A percentile compares a stretch with the other conserved stretches of the same genome.
phyloP scores from a whole-genome alignment of 2,888 invertebrate genomes.

The Cosmia pyralina region DNA sequence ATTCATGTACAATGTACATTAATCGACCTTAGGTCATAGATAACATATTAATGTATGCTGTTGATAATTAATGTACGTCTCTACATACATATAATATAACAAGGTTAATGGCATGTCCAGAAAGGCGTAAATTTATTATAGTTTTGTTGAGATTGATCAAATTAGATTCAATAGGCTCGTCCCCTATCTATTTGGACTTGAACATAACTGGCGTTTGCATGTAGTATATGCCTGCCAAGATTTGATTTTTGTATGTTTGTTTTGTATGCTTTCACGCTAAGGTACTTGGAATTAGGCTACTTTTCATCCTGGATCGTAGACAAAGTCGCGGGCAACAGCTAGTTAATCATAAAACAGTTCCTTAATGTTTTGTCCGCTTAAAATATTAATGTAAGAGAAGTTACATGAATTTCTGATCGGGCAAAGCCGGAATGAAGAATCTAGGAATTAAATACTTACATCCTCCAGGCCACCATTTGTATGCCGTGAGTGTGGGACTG shows the following conservation, averaged over 20 bases:
- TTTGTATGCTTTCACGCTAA: no score
- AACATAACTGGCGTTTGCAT: neutral
- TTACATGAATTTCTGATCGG: neutral
- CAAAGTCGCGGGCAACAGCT: no score
- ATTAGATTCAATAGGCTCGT: neutral
- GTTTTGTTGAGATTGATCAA: neutral
- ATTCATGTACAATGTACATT: conserved; percentile 16
- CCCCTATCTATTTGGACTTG: neutral
- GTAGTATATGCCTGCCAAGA: neutral
- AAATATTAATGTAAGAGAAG: neutral
- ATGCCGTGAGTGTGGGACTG: conserved; percentile 96
- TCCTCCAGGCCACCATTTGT: conserved; percentile 99
- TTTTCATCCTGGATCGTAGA: no score
- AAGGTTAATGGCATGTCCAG: neutral
- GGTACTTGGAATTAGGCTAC: no score
- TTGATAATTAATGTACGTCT: conserved; percentile 12
- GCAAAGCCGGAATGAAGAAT: neutral
- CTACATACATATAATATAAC: neutral
- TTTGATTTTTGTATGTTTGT: no score
- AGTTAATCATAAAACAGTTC: neutral
- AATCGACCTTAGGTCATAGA: conserved; percentile 16
- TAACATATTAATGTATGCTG: conserved; percentile 13
- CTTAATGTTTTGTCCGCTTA: neutral
- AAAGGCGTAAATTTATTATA: neutral
- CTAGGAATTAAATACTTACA: conserved; percentile 91